These are phyloP conservation scores for Siphlonurus alternatus DNA, from an alignment of 2,888 invertebrate genomes.

Conservation along the genomic window DNA sequence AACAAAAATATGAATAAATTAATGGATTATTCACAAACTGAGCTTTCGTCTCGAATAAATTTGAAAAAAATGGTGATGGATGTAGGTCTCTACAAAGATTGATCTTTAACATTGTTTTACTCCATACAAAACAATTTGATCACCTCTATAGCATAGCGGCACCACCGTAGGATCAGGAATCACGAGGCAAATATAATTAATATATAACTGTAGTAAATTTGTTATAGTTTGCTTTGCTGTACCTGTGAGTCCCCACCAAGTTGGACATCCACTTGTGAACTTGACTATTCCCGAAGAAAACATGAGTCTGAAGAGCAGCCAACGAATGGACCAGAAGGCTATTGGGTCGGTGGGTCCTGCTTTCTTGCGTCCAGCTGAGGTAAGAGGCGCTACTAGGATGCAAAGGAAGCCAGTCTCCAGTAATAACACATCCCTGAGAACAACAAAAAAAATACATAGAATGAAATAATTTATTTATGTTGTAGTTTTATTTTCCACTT, in stretches of 20 bases:
- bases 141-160: too few species aligned
- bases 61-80: too few species aligned
- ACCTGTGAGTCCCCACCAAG: constrained; percentile 66
- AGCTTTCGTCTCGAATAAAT: too few species aligned
- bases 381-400: constrained; percentile 47
- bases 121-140: too few species aligned
- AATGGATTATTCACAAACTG: too few species aligned
- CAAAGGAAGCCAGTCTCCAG: constrained; percentile 56
- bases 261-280: constrained; percentile 48
- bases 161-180: too few species aligned
- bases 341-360: constrained; percentile 34
- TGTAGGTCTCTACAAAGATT: too few species aligned
- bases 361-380: constrained; percentile 24
- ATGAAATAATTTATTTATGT: constrained; percentile 7
- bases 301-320: constrained; percentile 55
- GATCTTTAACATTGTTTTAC: too few species aligned
- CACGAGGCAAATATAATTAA: too few species aligned
- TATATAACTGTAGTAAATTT: too few species aligned
- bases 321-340: constrained; percentile 48
- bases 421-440: constrained; percentile 51
- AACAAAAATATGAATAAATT: too few species aligned
- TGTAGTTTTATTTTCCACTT: not conserved
- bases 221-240: too few species aligned
- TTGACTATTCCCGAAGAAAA: constrained; percentile 56
- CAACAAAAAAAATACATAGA: constrained; percentile 5